These are phyloP conservation scores for Allacma fusca DNA, from an alignment of 2,888 invertebrate species.

Conservation along the genomic window DNA sequence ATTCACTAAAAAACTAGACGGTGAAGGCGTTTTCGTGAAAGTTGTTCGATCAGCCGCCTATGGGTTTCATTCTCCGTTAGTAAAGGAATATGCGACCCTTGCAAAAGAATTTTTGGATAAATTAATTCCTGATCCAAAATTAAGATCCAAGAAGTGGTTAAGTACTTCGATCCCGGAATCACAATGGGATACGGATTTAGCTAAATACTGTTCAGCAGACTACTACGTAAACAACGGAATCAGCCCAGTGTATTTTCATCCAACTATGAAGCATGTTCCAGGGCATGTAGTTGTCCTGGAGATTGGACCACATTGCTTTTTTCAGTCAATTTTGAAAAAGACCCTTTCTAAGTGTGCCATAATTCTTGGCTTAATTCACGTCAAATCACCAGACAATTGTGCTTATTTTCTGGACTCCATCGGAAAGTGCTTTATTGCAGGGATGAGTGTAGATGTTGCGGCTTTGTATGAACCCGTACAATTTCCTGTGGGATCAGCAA, in stretches of 20 bases:
- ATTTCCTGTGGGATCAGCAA: conserved; percentile 86
- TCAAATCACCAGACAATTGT: neutral
- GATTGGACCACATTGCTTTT: conserved; percentile 69
- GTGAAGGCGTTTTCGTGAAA: conserved; percentile 81
- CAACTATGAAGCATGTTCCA: conserved; percentile 68
- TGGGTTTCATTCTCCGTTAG: too few relatives aligned
- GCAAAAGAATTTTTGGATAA: too few relatives aligned
- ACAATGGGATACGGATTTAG: conserved; percentile 74
- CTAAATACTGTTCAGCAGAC: conserved; percentile 78
- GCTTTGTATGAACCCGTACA: conserved; percentile 78
- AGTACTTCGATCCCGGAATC: conserved; percentile 81
- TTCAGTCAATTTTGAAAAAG: conserved; percentile 69
- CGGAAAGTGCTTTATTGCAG: conserved; percentile 74
- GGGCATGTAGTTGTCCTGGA: conserved; percentile 68
- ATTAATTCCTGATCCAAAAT: too few relatives aligned
- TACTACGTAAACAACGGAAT: conserved; percentile 88
- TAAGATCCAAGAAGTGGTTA: conserved; percentile 79
- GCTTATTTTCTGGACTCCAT: conserved; percentile 33
- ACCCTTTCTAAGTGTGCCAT: conserved; percentile 63
- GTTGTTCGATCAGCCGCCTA: conserved; percentile 74
- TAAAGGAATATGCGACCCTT: too few relatives aligned
- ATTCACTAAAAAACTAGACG: conserved; percentile 75
- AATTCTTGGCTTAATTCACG: neutral
- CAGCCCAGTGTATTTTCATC: conserved; percentile 75
- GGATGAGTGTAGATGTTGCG: conserved; percentile 77